These are phyloP conservation scores for Pituophis catenifer DNA, from an alignment of 2,113 vertebrate genomes.

Conservation along the genomic window DNA sequence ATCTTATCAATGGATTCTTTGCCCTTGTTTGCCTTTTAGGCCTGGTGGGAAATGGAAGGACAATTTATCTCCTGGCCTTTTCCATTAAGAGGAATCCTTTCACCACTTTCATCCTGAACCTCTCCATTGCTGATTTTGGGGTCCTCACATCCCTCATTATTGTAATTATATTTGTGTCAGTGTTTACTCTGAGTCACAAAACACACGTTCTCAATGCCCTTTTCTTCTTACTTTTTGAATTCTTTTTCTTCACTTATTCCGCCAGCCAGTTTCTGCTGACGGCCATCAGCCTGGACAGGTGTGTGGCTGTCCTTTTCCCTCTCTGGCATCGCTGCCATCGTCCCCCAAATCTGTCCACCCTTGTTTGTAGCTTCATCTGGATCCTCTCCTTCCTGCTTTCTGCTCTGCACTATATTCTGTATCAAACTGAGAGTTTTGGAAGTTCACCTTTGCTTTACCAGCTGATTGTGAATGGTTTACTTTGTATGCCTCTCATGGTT, in stretches of 20 bases:
- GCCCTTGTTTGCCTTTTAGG: background rate
- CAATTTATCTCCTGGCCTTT: no score
- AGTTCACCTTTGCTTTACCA: background rate
- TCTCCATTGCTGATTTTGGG: background rate
- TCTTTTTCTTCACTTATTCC: background rate
- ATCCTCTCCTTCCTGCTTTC: background rate
- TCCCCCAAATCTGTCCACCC: rapidly evolving
- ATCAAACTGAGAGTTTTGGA: no score
- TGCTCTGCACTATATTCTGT: background rate
- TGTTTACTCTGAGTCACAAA: no score
- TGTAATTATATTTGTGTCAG: rapidly evolving
- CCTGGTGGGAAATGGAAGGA: background rate
- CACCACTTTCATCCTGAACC: background rate
- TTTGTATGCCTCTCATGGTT: background rate
- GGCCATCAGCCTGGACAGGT: background rate
- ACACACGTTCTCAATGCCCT: rapidly evolving
- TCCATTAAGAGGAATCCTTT: background rate
- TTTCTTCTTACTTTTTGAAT: rapidly evolving
- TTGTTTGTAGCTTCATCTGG: constrained; percentile 16
- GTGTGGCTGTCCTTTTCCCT: background rate
- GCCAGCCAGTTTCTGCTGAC: no score
- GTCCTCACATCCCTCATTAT: background rate
- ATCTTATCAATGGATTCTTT: background rate
- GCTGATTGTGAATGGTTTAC: background rate
- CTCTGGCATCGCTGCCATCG: background rate